phyloP scores from a whole-genome alignment of 2,113 vertebrate species.

The Isurus oxyrinchus region DNA sequence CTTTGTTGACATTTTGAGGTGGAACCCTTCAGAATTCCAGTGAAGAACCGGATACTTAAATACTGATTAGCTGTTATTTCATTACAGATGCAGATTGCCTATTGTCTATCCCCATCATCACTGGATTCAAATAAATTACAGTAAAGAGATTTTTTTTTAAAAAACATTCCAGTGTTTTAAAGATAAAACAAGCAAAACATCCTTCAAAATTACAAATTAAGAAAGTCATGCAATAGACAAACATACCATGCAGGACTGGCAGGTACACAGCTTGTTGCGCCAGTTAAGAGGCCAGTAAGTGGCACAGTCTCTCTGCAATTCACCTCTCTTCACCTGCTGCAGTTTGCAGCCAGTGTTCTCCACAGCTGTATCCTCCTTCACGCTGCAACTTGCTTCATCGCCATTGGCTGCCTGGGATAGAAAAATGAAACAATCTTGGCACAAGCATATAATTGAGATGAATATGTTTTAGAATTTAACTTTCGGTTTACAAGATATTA shows the following conservation, averaged over 20 bases:
- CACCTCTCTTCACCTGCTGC: conserved; percentile 55
- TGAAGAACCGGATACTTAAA: background rate
- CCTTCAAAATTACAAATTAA: background rate
- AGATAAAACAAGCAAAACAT: background rate
- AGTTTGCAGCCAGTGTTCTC: conserved; percentile 57
- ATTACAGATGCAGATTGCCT: background rate
- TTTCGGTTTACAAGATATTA: background rate
- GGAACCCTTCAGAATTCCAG: background rate
- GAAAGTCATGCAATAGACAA: background rate
- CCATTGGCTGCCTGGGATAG: conserved; percentile 37
- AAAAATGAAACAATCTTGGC: background rate
- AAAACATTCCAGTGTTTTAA: background rate
- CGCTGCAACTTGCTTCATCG: conserved; percentile 45
- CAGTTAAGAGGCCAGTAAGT: conserved; percentile 85
- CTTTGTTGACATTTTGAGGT: background rate
- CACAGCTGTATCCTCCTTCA: conserved; percentile 42
- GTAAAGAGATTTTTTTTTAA: background rate
- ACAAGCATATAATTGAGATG: background rate
- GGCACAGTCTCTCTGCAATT: conserved; percentile 58
- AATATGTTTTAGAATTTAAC: background rate
- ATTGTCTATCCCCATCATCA: background rate
- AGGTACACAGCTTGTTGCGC: conserved; percentile 81
- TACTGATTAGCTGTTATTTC: background rate
- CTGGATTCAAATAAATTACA: background rate
- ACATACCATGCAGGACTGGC: conserved; percentile 76